Evolutionary conservation across 2,113 vertebrate genomes (phyloP).

Genomic region (Channa argus): DNA sequence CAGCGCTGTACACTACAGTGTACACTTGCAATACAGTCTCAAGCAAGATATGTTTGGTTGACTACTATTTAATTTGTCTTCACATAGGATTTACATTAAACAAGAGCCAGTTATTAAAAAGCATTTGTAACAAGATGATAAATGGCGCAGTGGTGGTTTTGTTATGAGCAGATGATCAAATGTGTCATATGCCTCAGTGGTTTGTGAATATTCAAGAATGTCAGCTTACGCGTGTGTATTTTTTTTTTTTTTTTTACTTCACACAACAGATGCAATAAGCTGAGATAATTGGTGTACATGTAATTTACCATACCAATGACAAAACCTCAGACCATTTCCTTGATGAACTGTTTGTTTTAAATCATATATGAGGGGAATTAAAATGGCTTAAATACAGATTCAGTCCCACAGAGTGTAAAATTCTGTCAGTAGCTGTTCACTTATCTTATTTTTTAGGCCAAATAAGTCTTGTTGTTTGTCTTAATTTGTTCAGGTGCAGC

Average conservation of each 20-base stretch:
- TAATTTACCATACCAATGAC: slow-evolving; percentile 72
- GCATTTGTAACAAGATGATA: slow-evolving; percentile 76
- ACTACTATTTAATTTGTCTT: slow-evolving; percentile 66
- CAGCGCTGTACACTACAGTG: neutral
- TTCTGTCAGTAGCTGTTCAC: neutral
- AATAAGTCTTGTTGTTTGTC: slow-evolving; percentile 25
- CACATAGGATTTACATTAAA: slow-evolving; percentile 63
- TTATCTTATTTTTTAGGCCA: slow-evolving; percentile 7
- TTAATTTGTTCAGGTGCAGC: slow-evolving; percentile 33
- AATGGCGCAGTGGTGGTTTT: slow-evolving; percentile 69
- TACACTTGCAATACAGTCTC: slow-evolving; percentile 4
- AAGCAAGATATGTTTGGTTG: slow-evolving; percentile 17
- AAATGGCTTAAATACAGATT: slow-evolving; percentile 1
- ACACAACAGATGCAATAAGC: slow-evolving; percentile 70
- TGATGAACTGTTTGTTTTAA: slow-evolving; percentile 49
- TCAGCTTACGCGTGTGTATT: slow-evolving; percentile 39
- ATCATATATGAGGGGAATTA: slow-evolving; percentile 17
- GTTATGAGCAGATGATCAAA: slow-evolving; percentile 79
- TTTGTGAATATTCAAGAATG: slow-evolving; percentile 78
- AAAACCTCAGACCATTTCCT: slow-evolving; percentile 59
- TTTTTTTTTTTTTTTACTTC: slow-evolving; percentile 23
- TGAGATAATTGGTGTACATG: slow-evolving; percentile 75
- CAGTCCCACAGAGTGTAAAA: neutral
- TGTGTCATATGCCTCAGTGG: slow-evolving; percentile 75
- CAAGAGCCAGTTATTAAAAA: slow-evolving; percentile 68